These are phyloP conservation scores for Calyptomena viridis DNA, from an alignment of 2,113 vertebrate genomes.

Conservation along the genomic window DNA sequence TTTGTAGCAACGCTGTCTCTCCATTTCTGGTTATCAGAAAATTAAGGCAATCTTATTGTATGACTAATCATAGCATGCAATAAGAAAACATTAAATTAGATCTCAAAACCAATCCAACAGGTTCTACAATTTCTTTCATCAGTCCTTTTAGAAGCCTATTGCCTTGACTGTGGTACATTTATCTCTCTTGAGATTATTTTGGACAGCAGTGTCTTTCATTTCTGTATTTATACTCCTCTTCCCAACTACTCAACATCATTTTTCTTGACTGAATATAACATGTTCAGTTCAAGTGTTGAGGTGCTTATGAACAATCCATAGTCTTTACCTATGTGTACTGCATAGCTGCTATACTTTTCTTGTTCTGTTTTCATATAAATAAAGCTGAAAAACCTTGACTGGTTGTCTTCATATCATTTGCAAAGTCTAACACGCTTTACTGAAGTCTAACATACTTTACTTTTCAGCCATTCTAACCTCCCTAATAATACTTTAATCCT, in stretches of 20 bases:
- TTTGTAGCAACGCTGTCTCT: background rate
- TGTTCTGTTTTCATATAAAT: background rate
- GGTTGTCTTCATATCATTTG: background rate
- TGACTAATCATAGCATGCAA: background rate
- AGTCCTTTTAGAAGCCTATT: background rate
- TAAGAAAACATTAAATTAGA: background rate
- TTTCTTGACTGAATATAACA: background rate
- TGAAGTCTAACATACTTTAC: background rate
- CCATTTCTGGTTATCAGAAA: background rate
- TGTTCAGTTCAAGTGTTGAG: background rate
- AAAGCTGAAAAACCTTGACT: background rate
- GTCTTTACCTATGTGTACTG: background rate
- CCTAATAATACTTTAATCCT: background rate
- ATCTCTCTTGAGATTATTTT: background rate
- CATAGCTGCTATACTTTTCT: background rate
- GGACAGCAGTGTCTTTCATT: background rate
- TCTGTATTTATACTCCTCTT: background rate
- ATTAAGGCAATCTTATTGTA: background rate
- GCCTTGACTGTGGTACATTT: fast-evolving
- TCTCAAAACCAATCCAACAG: background rate
- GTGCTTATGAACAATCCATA: background rate
- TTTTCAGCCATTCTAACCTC: background rate
- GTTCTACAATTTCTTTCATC: background rate
- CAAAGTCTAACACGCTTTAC: background rate
- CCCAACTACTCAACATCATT: background rate